Evolutionary conservation across 2,888 invertebrate species (phyloP).

Genomic region (Gari tellinella): DNA sequence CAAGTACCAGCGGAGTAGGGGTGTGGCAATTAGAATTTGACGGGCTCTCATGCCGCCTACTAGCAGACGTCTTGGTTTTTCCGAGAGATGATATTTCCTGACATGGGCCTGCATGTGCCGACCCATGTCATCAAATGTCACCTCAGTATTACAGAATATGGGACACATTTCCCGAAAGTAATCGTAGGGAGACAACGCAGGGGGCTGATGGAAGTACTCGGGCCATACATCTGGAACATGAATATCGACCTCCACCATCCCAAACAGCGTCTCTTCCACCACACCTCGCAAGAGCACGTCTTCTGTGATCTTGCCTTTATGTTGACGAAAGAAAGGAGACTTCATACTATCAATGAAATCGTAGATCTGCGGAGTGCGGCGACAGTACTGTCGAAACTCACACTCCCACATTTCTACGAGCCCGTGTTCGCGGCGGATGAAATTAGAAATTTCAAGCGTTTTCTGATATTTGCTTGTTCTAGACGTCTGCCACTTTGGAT

Average conservation of each 20-base stretch:
- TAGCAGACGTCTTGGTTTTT: neutral
- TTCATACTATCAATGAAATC: too few species aligned
- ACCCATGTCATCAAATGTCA: neutral
- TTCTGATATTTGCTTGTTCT: constrained; percentile 2
- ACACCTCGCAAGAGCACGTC: constrained; percentile 2
- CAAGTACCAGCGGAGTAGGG: constrained; percentile 4
- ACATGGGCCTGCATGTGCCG: neutral
- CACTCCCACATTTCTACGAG: too few species aligned
- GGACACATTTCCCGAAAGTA: constrained; percentile 11
- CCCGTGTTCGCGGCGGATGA: neutral
- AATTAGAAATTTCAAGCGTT: constrained; percentile 1
- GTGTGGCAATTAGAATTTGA: constrained; percentile 1
- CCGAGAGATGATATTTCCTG: neutral
- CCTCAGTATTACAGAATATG: constrained; percentile 5
- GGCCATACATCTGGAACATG: constrained; percentile 5
- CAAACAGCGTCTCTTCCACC: neutral
- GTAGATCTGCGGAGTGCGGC: too few species aligned
- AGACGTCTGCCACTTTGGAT: neutral
- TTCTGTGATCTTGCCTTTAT: constrained; percentile 3
- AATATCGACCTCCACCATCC: constrained; percentile 12
- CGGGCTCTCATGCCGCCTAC: neutral
- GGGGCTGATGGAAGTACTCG: neutral
- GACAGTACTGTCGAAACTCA: too few species aligned
- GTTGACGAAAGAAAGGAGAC: neutral
- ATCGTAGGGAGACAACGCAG: too few species aligned